A percentile compares a stretch with the other conserved stretches of the same genome.
phyloP scores from a whole-genome alignment of 1,140 invertebrate species.

The Caenorhabditis inopinata region DNA sequence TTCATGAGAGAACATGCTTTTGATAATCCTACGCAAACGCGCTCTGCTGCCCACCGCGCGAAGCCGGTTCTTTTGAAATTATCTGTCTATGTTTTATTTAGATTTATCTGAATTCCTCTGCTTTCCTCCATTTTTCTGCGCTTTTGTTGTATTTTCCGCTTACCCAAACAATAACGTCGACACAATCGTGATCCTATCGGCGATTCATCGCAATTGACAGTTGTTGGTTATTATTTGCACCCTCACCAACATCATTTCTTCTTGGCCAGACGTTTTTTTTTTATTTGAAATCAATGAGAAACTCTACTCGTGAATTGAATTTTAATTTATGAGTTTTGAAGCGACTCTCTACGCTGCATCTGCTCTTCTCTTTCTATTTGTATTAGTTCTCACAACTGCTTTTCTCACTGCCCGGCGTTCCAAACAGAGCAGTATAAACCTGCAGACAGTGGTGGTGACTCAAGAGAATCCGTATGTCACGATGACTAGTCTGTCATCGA shows the following conservation, averaged over 20 bases:
- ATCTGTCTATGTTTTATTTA: too few relatives aligned
- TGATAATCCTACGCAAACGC: not conserved
- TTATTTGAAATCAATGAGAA: slow-evolving; percentile 1
- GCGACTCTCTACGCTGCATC: not conserved
- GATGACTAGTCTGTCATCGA: slow-evolving; percentile 6
- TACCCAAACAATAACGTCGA: not conserved
- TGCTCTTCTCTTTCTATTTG: not conserved
- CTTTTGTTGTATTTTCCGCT: not conserved
- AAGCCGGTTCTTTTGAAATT: not conserved
- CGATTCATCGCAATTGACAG: slow-evolving; percentile 8
- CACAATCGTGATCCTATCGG: not conserved
- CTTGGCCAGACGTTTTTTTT: slow-evolving; percentile 3
- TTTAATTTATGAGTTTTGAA: slow-evolving; percentile 24
- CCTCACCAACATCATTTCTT: not conserved
- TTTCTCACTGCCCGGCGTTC: not conserved
- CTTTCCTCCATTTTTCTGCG: not conserved
- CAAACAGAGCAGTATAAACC: slow-evolving; percentile 13
- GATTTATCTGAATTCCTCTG: not conserved
- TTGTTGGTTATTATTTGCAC: slow-evolving; percentile 28
- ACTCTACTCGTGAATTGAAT: not conserved
- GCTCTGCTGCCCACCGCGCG: not conserved
- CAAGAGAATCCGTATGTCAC: slow-evolving; percentile 29
- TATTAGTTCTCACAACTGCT: slow-evolving; percentile 1
- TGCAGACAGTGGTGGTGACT: slow-evolving; percentile 16
- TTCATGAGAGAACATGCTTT: too few relatives aligned